A percentile compares a stretch with the other conserved stretches of the same genome.
phyloP scores from a whole-genome alignment of 2,888 invertebrate genomes.

The Macroteleia sp. region DNA sequence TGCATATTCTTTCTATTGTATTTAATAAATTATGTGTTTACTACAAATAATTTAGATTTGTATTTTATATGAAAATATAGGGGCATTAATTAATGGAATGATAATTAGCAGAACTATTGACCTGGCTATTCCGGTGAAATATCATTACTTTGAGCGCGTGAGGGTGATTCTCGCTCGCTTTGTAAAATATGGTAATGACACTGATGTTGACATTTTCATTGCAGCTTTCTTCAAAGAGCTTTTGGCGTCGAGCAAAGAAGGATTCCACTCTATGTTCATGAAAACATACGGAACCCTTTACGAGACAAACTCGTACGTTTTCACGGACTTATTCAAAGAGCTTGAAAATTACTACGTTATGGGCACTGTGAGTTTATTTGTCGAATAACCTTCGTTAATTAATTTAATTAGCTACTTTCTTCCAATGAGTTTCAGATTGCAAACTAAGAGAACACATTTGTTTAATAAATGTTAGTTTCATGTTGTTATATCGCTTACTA shows the following conservation, averaged over 20 bases:
- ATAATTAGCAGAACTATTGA: not conserved
- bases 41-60: no score
- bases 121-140: no score
- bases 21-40: no score
- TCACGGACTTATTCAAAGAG: slow-evolving; percentile 95
- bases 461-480: no score
- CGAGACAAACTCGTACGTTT: slow-evolving; percentile 96
- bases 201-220: slow-evolving; percentile 73
- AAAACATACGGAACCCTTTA: slow-evolving; percentile 97
- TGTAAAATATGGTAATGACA: slow-evolving; percentile 34
- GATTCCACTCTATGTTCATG: slow-evolving; percentile 98
- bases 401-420: not conserved
- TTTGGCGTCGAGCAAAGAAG: slow-evolving; percentile 91
- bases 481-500: no score
- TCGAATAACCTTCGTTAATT: not conserved
- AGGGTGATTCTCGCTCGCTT: slow-evolving; percentile 9
- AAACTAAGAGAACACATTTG: no score
- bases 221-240: slow-evolving; percentile 96
- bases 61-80: no score
- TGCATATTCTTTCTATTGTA: no score
- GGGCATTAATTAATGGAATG: no score
- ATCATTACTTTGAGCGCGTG: slow-evolving; percentile 13
- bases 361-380: slow-evolving; percentile 85
- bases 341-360: slow-evolving; percentile 94
- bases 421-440: not conserved